These are phyloP conservation scores for Heliconius hewitsoni DNA, from an alignment of 1,140 invertebrate species.

Conservation along the genomic window DNA sequence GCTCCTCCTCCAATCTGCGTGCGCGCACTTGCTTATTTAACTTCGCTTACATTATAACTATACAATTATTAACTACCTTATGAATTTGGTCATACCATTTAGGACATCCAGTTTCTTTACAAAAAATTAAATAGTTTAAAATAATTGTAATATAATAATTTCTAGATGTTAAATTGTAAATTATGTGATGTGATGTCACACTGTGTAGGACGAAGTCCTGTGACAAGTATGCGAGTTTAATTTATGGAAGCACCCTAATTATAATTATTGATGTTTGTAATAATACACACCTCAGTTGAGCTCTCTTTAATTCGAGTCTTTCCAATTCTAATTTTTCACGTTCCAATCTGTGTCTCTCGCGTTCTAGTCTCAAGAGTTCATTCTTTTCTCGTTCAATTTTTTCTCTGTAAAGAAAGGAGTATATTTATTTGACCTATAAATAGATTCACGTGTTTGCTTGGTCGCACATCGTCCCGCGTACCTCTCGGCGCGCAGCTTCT, in stretches of 20 bases:
- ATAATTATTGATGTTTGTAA: neutral
- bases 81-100: no score
- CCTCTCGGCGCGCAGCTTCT: constrained; percentile 85
- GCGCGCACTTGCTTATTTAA: no score
- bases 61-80: no score
- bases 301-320: constrained; percentile 89
- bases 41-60: no score
- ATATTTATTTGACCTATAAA: neutral
- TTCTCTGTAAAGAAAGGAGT: constrained; percentile 52
- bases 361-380: constrained; percentile 89
- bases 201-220: no score
- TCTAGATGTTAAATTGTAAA: no score
- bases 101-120: no score
- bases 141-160: no score
- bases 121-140: no score
- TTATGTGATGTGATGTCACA: no score
- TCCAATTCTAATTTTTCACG: constrained; percentile 92
- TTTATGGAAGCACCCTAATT: no score
- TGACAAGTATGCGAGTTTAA: neutral
- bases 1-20: constrained; percentile 72
- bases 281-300: constrained; percentile 83
- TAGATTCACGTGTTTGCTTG: neutral
- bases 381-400: constrained; percentile 89
- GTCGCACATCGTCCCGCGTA: constrained; percentile 8
- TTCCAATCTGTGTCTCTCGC: constrained; percentile 90